A percentile compares a stretch with the other conserved stretches of the same genome.
phyloP scores from a whole-genome alignment of 2,888 invertebrate species.

The Xestia xanthographa region DNA sequence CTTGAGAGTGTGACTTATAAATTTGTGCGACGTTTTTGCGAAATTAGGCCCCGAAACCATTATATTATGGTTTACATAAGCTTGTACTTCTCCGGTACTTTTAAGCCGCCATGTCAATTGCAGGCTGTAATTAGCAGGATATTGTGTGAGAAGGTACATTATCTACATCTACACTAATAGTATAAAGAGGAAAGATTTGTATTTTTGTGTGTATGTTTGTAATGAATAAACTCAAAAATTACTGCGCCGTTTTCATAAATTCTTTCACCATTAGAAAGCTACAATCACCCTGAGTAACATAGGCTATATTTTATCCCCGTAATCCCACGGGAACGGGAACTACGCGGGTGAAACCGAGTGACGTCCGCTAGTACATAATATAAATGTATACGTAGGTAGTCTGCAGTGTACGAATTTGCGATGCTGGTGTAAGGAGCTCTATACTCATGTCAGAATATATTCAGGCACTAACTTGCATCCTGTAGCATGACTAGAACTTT shows the following conservation, averaged over 20 bases:
- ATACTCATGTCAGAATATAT: neutral
- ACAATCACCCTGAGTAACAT: no score
- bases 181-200: no score
- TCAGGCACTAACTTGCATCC: neutral
- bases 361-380: no score
- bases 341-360: no score
- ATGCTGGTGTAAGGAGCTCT: neutral
- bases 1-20: constrained; percentile 41
- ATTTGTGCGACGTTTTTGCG: constrained; percentile 32
- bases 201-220: no score
- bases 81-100: neutral
- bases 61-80: constrained; percentile 8
- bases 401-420: constrained; percentile 3
- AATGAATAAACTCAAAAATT: no score
- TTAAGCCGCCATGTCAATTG: neutral
- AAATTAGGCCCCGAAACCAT: constrained; percentile 19
- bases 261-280: no score
- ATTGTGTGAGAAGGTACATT: neutral
- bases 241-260: no score
- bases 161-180: no score
- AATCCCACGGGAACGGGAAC: no score
- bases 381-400: neutral
- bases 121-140: constrained; percentile 16
- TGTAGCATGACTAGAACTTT: constrained; percentile 8
- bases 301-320: no score